phyloP scores from a whole-genome alignment of 2,888 invertebrate species.

The Tetrapedia diversipes region DNA sequence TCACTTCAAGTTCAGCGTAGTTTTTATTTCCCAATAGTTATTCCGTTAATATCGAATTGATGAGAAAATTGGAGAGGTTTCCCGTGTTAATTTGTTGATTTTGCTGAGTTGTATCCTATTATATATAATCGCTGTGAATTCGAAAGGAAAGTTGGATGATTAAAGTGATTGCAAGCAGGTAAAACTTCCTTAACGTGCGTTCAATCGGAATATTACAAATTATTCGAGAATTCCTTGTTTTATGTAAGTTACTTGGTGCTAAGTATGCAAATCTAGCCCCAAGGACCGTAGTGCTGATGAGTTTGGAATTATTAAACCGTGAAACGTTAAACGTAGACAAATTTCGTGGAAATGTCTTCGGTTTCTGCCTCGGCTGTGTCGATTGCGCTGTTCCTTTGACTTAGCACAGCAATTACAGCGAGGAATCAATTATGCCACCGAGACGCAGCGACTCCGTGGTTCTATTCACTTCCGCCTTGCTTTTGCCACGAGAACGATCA shows the following conservation, averaged over 20 bases:
- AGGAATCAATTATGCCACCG: constrained; percentile 23
- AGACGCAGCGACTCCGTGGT: not conserved
- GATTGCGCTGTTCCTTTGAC: not conserved
- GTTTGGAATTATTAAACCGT: not conserved
- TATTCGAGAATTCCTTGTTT: constrained; percentile 14
- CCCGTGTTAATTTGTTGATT: too few species aligned
- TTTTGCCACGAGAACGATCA: constrained; percentile 30
- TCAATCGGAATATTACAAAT: constrained; percentile 36
- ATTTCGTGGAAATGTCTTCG: not conserved
- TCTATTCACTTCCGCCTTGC: constrained; percentile 7
- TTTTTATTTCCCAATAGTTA: too few species aligned
- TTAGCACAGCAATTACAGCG: constrained; percentile 5
- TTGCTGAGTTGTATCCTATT: too few species aligned
- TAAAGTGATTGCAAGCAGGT: not conserved
- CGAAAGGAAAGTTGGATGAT: constrained; percentile 10
- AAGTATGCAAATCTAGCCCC: constrained; percentile 7
- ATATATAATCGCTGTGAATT: not conserved
- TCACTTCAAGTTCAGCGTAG: too few species aligned
- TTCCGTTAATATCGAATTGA: too few species aligned
- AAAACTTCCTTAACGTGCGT: constrained; percentile 1
- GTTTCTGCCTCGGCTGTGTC: not conserved
- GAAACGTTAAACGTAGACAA: not conserved
- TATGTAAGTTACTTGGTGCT: constrained; percentile 27
- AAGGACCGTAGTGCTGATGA: not conserved
- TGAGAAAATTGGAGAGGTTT: too few species aligned